Conservation (phyloP, 2,113 vertebrate genomes). For the Papio anubis region DNA sequence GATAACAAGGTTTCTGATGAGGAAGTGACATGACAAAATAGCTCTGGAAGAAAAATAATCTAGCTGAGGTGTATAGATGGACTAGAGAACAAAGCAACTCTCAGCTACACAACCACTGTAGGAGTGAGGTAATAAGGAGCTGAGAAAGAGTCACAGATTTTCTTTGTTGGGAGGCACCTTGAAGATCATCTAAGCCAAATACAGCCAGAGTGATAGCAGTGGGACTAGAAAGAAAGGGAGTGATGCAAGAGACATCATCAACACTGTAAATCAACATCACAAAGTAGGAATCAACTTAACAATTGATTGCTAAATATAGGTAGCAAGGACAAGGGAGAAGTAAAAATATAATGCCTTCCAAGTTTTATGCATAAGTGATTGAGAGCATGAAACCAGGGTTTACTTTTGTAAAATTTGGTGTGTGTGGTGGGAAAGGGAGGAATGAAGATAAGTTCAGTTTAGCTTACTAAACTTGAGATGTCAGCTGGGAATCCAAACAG, state of each 20-base stretch:
- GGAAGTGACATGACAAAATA: neutral
- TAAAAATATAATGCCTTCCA: neutral
- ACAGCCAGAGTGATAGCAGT: neutral
- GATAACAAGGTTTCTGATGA: constrained; percentile 2
- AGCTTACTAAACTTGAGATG: constrained; percentile 47
- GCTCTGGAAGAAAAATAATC: constrained; percentile 24
- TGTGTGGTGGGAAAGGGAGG: neutral
- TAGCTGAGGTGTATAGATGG: neutral
- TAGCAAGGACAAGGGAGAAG: neutral
- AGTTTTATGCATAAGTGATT: constrained; percentile 34
- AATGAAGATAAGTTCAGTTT: constrained; percentile 33
- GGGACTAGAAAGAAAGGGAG: neutral
- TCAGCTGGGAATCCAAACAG: constrained; percentile 53
- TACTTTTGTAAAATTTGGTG: constrained; percentile 58
- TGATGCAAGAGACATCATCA: neutral
- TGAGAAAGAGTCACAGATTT: neutral
- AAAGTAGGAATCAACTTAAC: constrained; percentile 38
- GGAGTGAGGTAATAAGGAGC: neutral
- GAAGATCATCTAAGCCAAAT: constrained; percentile 26
- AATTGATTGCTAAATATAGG: constrained; percentile 30
- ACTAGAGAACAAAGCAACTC: constrained; percentile 4
- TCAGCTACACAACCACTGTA: neutral
- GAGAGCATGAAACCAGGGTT: constrained; percentile 23
- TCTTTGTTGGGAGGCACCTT: neutral
- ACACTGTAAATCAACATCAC: constrained; percentile 33